A percentile compares a stretch with the other conserved stretches of the same genome.
Evolutionary conservation across 2,113 vertebrate species (phyloP).

Genomic region (Grus americana): DNA sequence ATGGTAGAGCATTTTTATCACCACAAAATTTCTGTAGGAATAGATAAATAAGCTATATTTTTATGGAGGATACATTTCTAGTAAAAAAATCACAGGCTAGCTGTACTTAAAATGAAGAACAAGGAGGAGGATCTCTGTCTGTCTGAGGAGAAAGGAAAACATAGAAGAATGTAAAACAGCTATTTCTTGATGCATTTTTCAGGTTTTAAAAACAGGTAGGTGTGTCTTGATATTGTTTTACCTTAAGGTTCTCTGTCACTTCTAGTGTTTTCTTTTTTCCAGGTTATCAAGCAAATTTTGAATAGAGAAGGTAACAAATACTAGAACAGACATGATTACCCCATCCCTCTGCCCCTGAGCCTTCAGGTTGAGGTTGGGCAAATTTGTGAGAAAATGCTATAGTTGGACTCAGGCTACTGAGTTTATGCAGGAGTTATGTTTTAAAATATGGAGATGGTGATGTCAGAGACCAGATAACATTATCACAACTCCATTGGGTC

Average conservation of each 20-base stretch:
- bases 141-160: neutral
- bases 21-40: neutral
- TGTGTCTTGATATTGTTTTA: neutral
- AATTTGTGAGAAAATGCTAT: neutral
- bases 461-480: neutral
- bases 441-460: neutral
- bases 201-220: neutral
- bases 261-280: neutral
- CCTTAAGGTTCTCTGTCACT: neutral
- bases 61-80: neutral
- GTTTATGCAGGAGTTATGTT: neutral
- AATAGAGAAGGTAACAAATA: neutral
- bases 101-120: neutral
- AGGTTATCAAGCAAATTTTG: neutral
- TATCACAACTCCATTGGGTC: neutral
- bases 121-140: neutral
- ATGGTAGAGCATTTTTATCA: neutral
- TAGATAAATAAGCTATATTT: neutral
- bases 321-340: rapidly evolving
- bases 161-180: neutral
- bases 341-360: rapidly evolving
- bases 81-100: neutral
- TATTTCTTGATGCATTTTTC: neutral
- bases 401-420: neutral
- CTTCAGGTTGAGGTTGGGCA: neutral